These are phyloP conservation scores for Trachymyrmex septentrionalis DNA, from an alignment of 1,140 invertebrate species.

Conservation along the genomic window DNA sequence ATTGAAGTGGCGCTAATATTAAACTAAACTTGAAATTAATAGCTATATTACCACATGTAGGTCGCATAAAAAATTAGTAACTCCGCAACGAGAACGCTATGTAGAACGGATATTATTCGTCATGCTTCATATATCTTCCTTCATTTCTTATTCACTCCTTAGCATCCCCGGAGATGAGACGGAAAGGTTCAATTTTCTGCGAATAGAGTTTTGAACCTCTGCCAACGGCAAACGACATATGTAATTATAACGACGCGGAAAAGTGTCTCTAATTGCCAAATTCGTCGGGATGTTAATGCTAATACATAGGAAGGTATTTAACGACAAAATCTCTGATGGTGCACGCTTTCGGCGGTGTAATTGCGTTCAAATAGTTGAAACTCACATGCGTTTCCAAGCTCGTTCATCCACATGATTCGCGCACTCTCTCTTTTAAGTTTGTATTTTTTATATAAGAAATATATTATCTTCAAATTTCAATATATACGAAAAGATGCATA, in stretches of 20 bases:
- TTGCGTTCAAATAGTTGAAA: constrained; percentile 39
- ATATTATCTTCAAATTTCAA: neutral
- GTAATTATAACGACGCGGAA: constrained; percentile 70
- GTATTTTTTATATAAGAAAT: neutral
- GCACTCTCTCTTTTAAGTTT: neutral
- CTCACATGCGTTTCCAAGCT: neutral
- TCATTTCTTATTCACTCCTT: constrained; percentile 30
- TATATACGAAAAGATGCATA: neutral
- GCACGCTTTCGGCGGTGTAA: constrained; percentile 23
- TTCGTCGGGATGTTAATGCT: constrained; percentile 52
- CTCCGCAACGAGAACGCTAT: neutral
- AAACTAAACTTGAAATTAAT: constrained; percentile 13
- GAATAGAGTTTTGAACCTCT: constrained; percentile 61
- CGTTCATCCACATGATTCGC: neutral
- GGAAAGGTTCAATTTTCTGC: constrained; percentile 10
- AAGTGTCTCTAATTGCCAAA: constrained; percentile 72
- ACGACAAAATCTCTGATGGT: constrained; percentile 9
- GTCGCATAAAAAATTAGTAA: constrained; percentile 23
- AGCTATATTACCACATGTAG: neutral
- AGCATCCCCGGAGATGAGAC: neutral
- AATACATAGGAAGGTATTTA: constrained; percentile 37
- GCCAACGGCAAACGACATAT: constrained; percentile 56
- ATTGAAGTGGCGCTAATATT: neutral
- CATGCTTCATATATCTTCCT: constrained; percentile 16
- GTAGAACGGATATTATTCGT: constrained; percentile 30